Base-by-base conservation (phyloP, 2,797 vertebrate species). In the Anabacerthia variegaticeps region DNA sequence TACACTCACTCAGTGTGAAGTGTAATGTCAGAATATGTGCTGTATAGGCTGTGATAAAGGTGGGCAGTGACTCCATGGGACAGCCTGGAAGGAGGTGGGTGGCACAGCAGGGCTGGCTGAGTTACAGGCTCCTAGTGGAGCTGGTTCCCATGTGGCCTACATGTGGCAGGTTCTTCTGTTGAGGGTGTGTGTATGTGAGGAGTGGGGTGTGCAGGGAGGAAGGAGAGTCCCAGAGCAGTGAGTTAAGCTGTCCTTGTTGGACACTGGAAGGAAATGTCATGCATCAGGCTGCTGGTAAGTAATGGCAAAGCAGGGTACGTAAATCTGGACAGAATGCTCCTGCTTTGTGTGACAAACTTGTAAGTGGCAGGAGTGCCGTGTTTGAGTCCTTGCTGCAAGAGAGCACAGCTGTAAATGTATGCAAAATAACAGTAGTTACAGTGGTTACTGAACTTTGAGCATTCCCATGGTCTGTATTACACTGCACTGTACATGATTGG, bases 401-500 rank as follows among this genome's bases (percentile, higher is more conserved):
- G 68, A 75, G 54, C 48, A 26, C 19, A 10, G n/a, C 2, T 74
- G 52, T 20, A 27, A 84, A 14, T 1, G 2, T n/a, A 20, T 1
- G 0, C 21, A 28, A 28, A 39, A 48, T 32, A 51, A 52, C 28
- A 49, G 48, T 49, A 49, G 48, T 49, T 49, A 1, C 23, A 43
- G 49, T 17, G 56, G 59, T 20, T 88, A 24, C 48, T 80, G 43
- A 72, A 37, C 32, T 61, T 44, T 2, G 22, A 41, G 23, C n/a
- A 15, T 22, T 89, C 51, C 51, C 10, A 7, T 2, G 0, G n/a
- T 81, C 52, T 49, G 0, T 43, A 1, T 59, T 55, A 7, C 18
- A 9, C 23, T 26, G 3, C n/a, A 6, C 26, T 79, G 56, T 37
- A 32, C 28, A 0, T 3, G 7, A n/a, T 37, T 9, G 7, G 26